Evolutionary conservation across 2,797 vertebrate genomes (phyloP), one percentile per base, ranked within the genome.

Genomic region (Anas capensis): DNA sequence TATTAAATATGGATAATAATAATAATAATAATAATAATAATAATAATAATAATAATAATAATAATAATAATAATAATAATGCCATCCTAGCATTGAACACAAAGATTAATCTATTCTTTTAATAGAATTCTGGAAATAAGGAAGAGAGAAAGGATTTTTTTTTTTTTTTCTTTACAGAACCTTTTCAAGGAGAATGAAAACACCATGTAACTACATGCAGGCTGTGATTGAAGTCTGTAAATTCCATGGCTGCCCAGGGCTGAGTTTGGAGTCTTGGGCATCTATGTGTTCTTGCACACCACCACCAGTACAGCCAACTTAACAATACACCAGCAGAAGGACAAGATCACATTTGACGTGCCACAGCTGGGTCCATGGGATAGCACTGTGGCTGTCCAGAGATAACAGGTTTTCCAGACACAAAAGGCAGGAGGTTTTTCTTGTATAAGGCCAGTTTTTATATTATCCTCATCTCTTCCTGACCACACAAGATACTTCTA

Each of bases 291-390:
- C 33, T 33, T 49, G 10, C 54, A 64, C 57, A 36, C n/a, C 56
- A 16, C 9, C 31, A 64, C 75, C n/a, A 23, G 12, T 14, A 31
- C 0, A 4, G 48, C 9, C 64, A 76, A 5, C 26, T 23, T 58
- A 58, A 24, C 3, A n/a, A 11, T 4, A 8, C 11, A 17, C 12
- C 14, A 60, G 68, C 3, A 76, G 77, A 42, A 82, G 16, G 12
- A 16, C 1, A 14, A 16, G 26, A 3, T 71, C 6, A 9, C 6
- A 1, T 51, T 68, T 1, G 1, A 49, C 0, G 0, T 21, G 53
- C 11, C 29, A 17, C 14, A n/a, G 38, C 27, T 72, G 65, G 18
- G 17, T 14, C 34, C 3, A 7, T 16, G 14, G 10, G 6, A 33
- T 8, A 46, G 11, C 8, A 1, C 18, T 17, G 6, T 10, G 42